A percentile compares a stretch with the other conserved stretches of the same genome.
phyloP scores from a whole-genome alignment of 2,888 invertebrate genomes.

The Nemoura dubitans region DNA sequence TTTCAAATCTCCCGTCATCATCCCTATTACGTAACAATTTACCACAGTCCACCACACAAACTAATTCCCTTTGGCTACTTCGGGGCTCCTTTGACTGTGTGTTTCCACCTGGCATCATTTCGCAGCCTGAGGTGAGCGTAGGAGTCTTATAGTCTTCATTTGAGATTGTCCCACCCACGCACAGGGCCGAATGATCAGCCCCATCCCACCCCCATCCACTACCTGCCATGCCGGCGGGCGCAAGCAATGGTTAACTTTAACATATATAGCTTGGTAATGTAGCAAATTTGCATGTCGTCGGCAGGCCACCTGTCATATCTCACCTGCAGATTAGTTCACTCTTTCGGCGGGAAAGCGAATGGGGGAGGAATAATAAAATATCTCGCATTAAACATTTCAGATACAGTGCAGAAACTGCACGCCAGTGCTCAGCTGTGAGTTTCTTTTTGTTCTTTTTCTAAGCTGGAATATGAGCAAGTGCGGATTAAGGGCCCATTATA shows the following conservation, averaged over 20 bases:
- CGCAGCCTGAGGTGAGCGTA: too few relatives aligned
- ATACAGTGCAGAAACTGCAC: neutral
- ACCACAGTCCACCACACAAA: too few relatives aligned
- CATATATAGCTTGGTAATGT: neutral
- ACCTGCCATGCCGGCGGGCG: neutral
- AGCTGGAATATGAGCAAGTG: neutral
- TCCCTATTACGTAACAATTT: too few relatives aligned
- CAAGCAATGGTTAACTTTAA: neutral
- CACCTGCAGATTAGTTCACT: neutral
- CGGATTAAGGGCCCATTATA: neutral
- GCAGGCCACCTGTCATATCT: neutral
- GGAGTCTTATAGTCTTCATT: too few relatives aligned
- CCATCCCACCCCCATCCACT: neutral
- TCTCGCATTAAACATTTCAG: neutral
- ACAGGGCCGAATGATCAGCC: neutral
- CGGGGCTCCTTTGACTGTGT: too few relatives aligned
- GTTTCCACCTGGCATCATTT: too few relatives aligned
- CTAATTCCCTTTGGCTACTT: too few relatives aligned
- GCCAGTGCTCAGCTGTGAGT: neutral
- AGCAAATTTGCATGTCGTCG: neutral
- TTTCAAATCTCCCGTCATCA: too few relatives aligned
- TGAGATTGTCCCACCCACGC: neutral
- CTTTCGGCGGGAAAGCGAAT: neutral
- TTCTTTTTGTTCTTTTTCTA: neutral
- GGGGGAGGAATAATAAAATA: neutral